These are phyloP conservation scores for Hylia prasina DNA, from an alignment of 2,113 vertebrate genomes.

Conservation along the genomic window DNA sequence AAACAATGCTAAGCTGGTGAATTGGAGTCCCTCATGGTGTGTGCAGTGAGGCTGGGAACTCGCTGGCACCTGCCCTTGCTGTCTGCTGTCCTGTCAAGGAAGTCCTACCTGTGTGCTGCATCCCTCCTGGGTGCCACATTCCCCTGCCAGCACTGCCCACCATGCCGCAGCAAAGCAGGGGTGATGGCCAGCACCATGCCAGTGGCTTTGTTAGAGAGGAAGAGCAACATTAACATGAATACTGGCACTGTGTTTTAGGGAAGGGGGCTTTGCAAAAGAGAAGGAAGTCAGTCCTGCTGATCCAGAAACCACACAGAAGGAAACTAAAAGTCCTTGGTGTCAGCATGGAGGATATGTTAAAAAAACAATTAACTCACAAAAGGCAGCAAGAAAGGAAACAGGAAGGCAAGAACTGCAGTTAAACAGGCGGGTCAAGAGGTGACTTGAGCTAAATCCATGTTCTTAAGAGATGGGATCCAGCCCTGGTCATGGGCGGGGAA, in stretches of 20 bases:
- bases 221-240: rapidly evolving
- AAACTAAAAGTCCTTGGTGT: conserved; percentile 16
- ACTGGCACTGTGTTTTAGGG: neutral
- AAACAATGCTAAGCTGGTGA: neutral
- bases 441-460: neutral
- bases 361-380: neutral
- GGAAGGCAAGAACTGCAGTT: conserved; percentile 30
- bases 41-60: neutral
- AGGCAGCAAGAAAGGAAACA: conserved; percentile 16
- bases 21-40: neutral
- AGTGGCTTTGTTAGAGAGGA: neutral
- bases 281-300: neutral
- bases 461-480: neutral
- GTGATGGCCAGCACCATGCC: rapidly evolving
- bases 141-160: neutral
- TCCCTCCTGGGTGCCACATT: neutral
- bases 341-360: neutral
- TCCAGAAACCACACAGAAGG: neutral
- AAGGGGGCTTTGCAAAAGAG: neutral
- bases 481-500: neutral
- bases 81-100: neutral
- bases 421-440: conserved; percentile 3
- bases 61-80: neutral
- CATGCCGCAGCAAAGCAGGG: neutral
- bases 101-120: rapidly evolving